Base-by-base conservation (phyloP, 2,888 invertebrate genomes). In the Stomorhina lunata region DNA sequence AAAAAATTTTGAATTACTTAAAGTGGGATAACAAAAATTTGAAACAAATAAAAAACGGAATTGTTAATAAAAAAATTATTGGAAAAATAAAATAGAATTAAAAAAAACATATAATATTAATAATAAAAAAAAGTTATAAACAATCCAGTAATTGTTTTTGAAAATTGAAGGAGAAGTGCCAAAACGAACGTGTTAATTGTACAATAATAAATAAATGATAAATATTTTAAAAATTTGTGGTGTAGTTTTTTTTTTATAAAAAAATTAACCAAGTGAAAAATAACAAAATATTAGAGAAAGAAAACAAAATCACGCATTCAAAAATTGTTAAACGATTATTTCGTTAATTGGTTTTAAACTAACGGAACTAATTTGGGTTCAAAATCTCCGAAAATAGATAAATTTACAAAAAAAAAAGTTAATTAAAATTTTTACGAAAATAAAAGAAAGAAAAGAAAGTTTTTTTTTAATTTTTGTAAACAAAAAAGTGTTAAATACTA, bases 221-320 rank as follows among this genome's bases (percentile, higher is more conserved):
- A n/a, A n/a, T n/a, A n/a, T n/a, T n/a, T n/a, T n/a, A n/a, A n/a
- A n/a, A n/a, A n/a, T n/a, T n/a, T n/a, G n/a, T n/a, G n/a, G n/a
- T n/a, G n/a, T 9, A 20, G 3, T 57, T 34, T 55, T 43, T 1
- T 17, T 15, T 48, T 72, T 48, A 43, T 22, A 45, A n/a, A 15
- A 53, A 45, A 66, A 45, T 57, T 65, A 75, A 15, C 29, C 53
- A 55, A 75, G 73, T 75, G 73, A 10, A 50, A 61, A 57, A 29
- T 68, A 29, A 37, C 4, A 9, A 50, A 68, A 37, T 27, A 17
- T 22, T 37, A 17, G n/a, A 29, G n/a, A 15, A 53, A 7, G 7
- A 17, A 29, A 53, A 53, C 25, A 25, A n/a, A 48, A 71, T 12
- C 50, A 72, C 53, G 53, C 45, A 25, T 55, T 25, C 20, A n/a